Evolutionary conservation across 2,797 vertebrate genomes (phyloP).

Genomic region (Anableps anableps): DNA sequence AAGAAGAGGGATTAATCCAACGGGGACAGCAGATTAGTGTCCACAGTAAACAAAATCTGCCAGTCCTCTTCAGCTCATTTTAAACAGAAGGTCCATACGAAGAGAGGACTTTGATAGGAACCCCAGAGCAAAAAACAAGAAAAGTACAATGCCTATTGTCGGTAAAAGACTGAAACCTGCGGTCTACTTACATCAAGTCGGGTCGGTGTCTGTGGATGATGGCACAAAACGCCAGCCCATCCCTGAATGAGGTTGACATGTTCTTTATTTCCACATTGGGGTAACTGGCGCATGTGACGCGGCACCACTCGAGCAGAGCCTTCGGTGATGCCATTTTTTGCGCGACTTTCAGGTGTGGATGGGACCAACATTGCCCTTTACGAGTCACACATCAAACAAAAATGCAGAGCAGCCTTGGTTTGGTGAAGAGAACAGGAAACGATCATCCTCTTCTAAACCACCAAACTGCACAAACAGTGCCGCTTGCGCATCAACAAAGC

Average conservation of each 20-base stretch:
- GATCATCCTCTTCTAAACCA: constrained; percentile 10
- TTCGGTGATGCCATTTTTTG: constrained; percentile 44
- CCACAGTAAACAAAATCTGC: not conserved
- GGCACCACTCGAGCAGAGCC: constrained; percentile 79
- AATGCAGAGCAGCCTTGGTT: not conserved
- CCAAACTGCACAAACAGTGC: not conserved
- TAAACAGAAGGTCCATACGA: constrained; percentile 24
- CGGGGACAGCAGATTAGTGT: constrained; percentile 41
- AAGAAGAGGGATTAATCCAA: constrained; percentile 32
- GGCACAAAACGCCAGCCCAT: constrained; percentile 89
- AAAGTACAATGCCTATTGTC: not conserved
- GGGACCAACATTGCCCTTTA: constrained; percentile 8
- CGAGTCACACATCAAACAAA: not conserved
- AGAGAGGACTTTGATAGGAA: not conserved
- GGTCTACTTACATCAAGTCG: constrained; percentile 86
- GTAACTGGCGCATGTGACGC: constrained; percentile 82
- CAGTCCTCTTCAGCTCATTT: constrained; percentile 45
- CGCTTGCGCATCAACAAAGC: not conserved
- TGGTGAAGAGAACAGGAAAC: constrained; percentile 53
- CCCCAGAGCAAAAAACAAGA: too few relatives aligned
- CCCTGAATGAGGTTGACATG: constrained; percentile 87
- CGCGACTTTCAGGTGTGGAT: not conserved
- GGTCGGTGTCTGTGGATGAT: constrained; percentile 89
- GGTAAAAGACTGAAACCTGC: not conserved
- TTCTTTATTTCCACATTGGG: constrained; percentile 83